Conservation (phyloP, 2,797 vertebrate genomes). For the Lemur catta region DNA sequence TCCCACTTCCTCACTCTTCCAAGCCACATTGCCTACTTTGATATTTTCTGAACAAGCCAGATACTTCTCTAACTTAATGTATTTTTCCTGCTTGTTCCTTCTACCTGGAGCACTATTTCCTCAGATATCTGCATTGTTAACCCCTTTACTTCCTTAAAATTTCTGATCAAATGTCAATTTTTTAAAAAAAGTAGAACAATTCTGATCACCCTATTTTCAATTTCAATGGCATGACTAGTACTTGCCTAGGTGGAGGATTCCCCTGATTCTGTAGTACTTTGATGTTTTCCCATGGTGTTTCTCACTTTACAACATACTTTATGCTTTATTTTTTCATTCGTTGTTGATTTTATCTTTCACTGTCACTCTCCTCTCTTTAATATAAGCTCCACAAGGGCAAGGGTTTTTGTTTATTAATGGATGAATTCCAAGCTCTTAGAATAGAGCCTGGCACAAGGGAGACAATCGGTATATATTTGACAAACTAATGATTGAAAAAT, state of each 20-base stretch:
- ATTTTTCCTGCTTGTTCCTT: background rate
- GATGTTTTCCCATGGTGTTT: background rate
- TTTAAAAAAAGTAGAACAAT: background rate
- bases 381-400: background rate
- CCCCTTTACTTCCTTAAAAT: background rate
- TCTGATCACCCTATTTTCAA: background rate
- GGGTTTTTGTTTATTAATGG: background rate
- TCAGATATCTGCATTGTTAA: background rate
- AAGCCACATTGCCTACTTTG: background rate
- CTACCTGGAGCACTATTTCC: background rate
- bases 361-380: background rate
- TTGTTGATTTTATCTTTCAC: slow-evolving; percentile 12
- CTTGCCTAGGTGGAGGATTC: background rate
- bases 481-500: slow-evolving; percentile 34
- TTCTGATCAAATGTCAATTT: background rate
- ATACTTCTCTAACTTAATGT: background rate
- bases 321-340: background rate
- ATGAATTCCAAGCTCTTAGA: background rate
- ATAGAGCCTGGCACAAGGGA: background rate
- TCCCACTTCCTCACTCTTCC: background rate
- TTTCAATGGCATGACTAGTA: background rate
- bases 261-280: background rate
- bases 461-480: slow-evolving; percentile 29
- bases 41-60: background rate
- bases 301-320: background rate